Base-by-base conservation (phyloP, 2,888 invertebrate genomes). In the Crioceris asparagi region DNA sequence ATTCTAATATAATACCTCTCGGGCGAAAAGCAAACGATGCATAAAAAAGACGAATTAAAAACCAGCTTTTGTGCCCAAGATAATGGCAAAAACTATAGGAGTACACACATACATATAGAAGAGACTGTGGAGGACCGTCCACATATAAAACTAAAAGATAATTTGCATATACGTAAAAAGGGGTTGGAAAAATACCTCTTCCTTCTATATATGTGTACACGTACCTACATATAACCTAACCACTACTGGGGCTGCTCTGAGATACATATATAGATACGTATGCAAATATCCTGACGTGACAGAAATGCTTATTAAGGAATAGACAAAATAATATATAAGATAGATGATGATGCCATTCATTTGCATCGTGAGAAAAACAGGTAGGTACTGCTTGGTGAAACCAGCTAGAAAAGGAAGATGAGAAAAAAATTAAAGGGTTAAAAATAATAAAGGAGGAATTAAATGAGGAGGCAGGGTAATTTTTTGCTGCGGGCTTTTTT, bases 11-110 rank as follows among this genome's bases (percentile, higher is more conserved):
- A n/a, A n/a, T n/a, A n/a, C 21, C 21, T 21, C 6, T 7, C 7
- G 10, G 21, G 10, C 21, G 21, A 7, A 21, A 30, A 16, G 16
- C 17, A 17, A 49, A 38, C 48, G 43, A 46, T 47, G 48, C 50
- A 52, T 52, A 51, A 52, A 51, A 44, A 49, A 49, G 44, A 35
- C 48, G 48, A 52, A 51, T 51, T 51, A 50, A 48, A 30, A 44
- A 46, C 40, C 40, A 23, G 41, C 45, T 47, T 48, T 49, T 47
- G 43, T 47, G 40, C 46, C 42, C 44, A 43, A 50, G 50, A 52
- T 51, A 52, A 50, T 51, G 34, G 44, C 37, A 41, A 43, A 46
- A 43, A 48, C 44, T 45, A 43, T 39, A 45, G 45, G 40, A 42
- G 27, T 40, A 21, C 38, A 39, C 44, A 44, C 41, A 44, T 17